Evolutionary conservation across 2,797 vertebrate species (phyloP).

Genomic region (Sebastes goodei): DNA sequence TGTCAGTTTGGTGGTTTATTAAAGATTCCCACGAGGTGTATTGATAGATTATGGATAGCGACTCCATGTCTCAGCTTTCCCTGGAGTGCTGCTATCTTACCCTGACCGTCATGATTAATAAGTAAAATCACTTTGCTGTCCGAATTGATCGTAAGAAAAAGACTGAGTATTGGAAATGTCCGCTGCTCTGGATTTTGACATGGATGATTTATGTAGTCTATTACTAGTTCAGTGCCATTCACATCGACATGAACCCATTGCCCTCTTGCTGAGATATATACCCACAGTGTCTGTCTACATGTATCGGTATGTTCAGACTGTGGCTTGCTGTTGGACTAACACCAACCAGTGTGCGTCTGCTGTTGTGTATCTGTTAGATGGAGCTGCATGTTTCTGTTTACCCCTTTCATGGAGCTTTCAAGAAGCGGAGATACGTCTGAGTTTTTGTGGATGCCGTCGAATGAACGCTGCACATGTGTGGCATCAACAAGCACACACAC

Average conservation of each 20-base stretch:
- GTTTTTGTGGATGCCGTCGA: conserved; percentile 20
- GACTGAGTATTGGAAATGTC: neutral
- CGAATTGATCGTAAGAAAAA: neutral
- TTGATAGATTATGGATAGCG: too few relatives aligned
- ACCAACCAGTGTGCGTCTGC: conserved; percentile 8
- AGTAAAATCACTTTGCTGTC: neutral
- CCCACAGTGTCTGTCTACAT: neutral
- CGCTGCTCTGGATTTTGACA: neutral
- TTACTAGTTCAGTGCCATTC: neutral
- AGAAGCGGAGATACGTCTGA: neutral
- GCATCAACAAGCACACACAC: conserved; percentile 18
- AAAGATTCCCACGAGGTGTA: neutral
- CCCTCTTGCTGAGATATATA: neutral
- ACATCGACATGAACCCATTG: neutral
- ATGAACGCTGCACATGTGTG: neutral
- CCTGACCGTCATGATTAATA: neutral
- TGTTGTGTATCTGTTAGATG: conserved; percentile 35
- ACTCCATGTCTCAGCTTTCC: neutral
- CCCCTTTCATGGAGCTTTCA: conserved; percentile 4
- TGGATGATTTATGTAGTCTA: neutral
- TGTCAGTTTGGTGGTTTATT: neutral
- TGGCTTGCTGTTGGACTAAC: neutral
- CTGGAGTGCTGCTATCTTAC: neutral
- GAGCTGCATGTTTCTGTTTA: conserved; percentile 14
- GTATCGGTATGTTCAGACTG: conserved; percentile 5